Evolutionary conservation across 2,113 vertebrate species (phyloP).

Genomic region (Perca fluviatilis): DNA sequence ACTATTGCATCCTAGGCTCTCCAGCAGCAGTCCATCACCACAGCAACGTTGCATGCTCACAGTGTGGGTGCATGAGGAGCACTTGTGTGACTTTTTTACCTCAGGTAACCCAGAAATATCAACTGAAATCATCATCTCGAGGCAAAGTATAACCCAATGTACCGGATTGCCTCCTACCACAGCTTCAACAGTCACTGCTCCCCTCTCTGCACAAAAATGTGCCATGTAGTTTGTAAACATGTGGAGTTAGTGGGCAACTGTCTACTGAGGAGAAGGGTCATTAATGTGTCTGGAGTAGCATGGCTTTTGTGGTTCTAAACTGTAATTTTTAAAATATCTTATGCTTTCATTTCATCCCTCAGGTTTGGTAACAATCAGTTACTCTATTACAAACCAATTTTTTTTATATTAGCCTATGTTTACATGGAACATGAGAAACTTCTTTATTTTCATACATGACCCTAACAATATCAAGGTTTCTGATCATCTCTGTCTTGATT

Average conservation of each 20-base stretch:
- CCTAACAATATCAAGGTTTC: not conserved
- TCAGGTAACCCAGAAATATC: slow-evolving; percentile 51
- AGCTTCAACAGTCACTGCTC: not conserved
- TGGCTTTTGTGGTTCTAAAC: not conserved
- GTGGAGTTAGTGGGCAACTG: not conserved
- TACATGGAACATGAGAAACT: not conserved
- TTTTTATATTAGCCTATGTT: too few species aligned
- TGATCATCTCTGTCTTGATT: not conserved
- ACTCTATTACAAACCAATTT: not conserved
- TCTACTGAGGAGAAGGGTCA: not conserved
- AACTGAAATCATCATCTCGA: slow-evolving; percentile 24
- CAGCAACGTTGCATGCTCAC: slow-evolving; percentile 47
- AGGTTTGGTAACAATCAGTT: not conserved
- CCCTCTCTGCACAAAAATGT: slow-evolving; percentile 3
- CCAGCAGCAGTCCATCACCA: slow-evolving; percentile 45
- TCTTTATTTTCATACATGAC: not conserved
- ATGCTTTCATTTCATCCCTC: not conserved
- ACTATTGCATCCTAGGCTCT: slow-evolving; percentile 28
- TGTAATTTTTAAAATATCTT: not conserved
- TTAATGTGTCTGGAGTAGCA: not conserved
- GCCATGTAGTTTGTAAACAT: not conserved
- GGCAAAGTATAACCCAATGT: slow-evolving; percentile 21
- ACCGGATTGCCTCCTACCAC: slow-evolving; percentile 2
- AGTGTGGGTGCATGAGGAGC: slow-evolving; percentile 59
- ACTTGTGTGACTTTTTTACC: slow-evolving; percentile 65